Evolutionary conservation across 30 jellyfish, hydroid and myxozoan species (phyloP), one percentile per base, ranked within the genome.

Genomic region (Nemopilema nomurai): DNA sequence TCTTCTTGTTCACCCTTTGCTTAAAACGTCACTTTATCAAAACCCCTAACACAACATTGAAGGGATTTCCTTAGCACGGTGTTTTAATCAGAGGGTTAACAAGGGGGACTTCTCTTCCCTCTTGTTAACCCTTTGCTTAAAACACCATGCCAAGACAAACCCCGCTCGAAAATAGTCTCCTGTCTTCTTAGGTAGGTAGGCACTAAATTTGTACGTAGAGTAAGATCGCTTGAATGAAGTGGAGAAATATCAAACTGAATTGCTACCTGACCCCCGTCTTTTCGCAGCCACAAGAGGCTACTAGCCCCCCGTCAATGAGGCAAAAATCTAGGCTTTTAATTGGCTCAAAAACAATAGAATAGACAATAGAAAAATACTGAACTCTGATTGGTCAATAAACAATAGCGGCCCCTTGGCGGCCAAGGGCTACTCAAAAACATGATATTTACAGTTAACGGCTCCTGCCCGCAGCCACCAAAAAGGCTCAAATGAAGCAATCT

Each of bases 381-480:
- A 9, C 9, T 67, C 32, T 67, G 77, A 67, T 67, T 67, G 77
- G 77, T 67, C 24, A 26, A 67, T 67, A 67, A 26, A 67, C 77
- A 67, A 67, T 18, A 23, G 77, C 1, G 31, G 49, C 49, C 77
- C 22, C 3, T 24, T 23, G 77, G 49, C 49, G 50, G 49, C 31
- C 1, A 18, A 4, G 77, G 50, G 49, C 24, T 4, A 33, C 18
- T 9, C 9, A 26, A 21, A 18, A 67, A 3, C 21, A 21, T 23
- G 20, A 67, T 16, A 21, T 17, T 20, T 9, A 18, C 50, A 67
- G 77, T 6, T 67, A 49, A 67, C 77, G 77, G 77, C 77, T 67
- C 77, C 18, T 21, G 77, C 50, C 57, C 77, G 77, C 77, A 20
- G 50, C 77, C 77, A 33, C 77, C 77, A 67, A 67, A 67, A 20